Conservation (phyloP, 2,888 invertebrate genomes). For the Agriopis marginaria region DNA sequence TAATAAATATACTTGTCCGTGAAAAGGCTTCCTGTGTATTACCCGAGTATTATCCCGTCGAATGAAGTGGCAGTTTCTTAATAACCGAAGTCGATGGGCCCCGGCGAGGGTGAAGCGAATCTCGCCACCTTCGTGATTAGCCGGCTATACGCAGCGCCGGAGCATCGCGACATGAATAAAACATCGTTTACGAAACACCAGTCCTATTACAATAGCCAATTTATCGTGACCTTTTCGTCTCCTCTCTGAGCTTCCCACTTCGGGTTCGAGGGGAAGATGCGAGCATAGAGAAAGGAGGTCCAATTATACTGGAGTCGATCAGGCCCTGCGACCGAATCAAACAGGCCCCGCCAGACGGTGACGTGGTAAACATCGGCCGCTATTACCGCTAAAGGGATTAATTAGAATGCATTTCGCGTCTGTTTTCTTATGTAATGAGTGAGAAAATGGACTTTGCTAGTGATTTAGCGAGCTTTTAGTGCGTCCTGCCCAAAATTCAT, state of each 20-base stretch:
- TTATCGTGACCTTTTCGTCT: conserved; percentile 48
- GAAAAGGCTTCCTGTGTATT: conserved; percentile 28
- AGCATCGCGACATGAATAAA: conserved; percentile 81
- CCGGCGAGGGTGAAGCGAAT: conserved; percentile 49
- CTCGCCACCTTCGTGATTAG: conserved; percentile 80
- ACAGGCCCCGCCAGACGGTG: conserved; percentile 63
- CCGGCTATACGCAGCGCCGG: conserved; percentile 74
- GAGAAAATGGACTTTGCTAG: conserved; percentile 29
- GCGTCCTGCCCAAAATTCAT: not conserved
- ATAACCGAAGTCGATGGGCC: conserved; percentile 55
- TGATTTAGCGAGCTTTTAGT: conserved; percentile 31
- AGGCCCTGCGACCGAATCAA: conserved; percentile 60
- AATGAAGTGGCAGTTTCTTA: conserved; percentile 63
- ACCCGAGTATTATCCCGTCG: conserved; percentile 60
- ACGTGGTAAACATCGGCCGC: conserved; percentile 67
- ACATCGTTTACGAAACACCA: conserved; percentile 76
- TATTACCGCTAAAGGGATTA: conserved; percentile 69
- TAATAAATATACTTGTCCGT: conserved; percentile 17
- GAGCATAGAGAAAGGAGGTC: conserved; percentile 29
- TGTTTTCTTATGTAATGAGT: conserved; percentile 35
- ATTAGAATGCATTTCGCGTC: conserved; percentile 63
- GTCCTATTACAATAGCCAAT: conserved; percentile 64
- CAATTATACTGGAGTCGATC: conserved; percentile 53
- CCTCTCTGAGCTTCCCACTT: conserved; percentile 22
- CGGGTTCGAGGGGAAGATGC: conserved; percentile 1